These are phyloP conservation scores for Enteromius radiatus DNA, from an alignment of 2,797 vertebrate genomes.

Conservation along the genomic window DNA sequence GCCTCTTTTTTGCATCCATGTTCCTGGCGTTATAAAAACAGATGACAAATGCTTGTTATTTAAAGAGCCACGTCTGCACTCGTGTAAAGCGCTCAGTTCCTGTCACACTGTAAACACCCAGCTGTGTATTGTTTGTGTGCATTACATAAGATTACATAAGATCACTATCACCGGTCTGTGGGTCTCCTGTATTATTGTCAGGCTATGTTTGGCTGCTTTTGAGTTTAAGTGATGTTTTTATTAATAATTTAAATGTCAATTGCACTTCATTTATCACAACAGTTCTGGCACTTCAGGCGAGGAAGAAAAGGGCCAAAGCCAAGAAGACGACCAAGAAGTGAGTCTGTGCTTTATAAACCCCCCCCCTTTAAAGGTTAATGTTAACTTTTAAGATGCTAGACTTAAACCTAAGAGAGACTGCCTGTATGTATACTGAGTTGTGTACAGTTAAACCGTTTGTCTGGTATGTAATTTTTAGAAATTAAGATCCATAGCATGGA, in stretches of 20 bases:
- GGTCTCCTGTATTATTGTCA: conserved; percentile 19
- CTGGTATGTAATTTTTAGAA: neutral
- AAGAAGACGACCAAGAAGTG: conserved; percentile 84
- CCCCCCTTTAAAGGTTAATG: neutral
- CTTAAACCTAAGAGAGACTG: neutral
- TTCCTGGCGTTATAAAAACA: neutral
- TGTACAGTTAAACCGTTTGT: neutral
- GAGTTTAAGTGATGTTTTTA: neutral
- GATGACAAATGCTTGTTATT: neutral
- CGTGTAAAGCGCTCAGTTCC: neutral
- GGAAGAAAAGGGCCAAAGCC: conserved; percentile 81
- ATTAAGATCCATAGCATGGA: neutral
- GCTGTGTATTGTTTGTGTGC: conserved; percentile 41
- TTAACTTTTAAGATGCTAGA: neutral
- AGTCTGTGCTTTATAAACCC: conserved; percentile 57
- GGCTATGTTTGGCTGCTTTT: neutral
- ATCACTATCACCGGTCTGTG: conserved; percentile 2
- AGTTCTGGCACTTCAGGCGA: conserved; percentile 85
- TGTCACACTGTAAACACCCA: conserved; percentile 26
- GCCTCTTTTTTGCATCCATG: neutral
- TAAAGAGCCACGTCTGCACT: neutral
- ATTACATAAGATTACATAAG: conserved; percentile 27
- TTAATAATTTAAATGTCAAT: neutral
- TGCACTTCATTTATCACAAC: conserved; percentile 53
- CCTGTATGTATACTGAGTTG: neutral